Percentiles rank a stretch among this genome's conserved stretches.
These are phyloP conservation scores for Ochropleura plecta DNA, from an alignment of 2,888 invertebrate species.

Conservation along the genomic window DNA sequence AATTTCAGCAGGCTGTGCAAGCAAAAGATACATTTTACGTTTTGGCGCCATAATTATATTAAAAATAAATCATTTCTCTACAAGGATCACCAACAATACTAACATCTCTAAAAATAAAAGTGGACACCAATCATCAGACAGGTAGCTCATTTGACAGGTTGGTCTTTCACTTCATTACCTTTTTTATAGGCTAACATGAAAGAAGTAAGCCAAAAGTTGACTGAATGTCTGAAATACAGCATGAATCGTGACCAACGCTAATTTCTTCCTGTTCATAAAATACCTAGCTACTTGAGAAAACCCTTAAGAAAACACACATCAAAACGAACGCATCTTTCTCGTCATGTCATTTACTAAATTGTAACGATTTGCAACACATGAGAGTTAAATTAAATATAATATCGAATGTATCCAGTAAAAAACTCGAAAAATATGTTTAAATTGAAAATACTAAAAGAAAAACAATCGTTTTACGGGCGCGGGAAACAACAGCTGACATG, in stretches of 20 bases:
- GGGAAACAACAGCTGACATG: slow-evolving; percentile 46
- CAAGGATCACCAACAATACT: neutral
- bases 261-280: neutral
- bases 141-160: neutral
- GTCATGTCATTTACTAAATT: neutral
- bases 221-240: neutral
- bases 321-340: neutral
- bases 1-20: neutral
- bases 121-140: neutral
- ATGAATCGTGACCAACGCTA: neutral
- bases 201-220: neutral
- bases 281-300: neutral
- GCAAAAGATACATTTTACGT: neutral
- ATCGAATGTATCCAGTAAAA: neutral
- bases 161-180: neutral
- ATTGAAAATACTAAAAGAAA: slow-evolving; percentile 7
- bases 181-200: neutral
- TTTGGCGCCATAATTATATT: slow-evolving; percentile 3
- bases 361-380: neutral
- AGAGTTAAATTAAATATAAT: neutral
- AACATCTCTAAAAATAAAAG: neutral
- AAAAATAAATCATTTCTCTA: neutral
- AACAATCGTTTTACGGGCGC: slow-evolving; percentile 26
- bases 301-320: neutral
- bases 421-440: slow-evolving; percentile 6